phyloP scores from a whole-genome alignment of 2,113 vertebrate species.

The Anarhynchus alexandrinus region DNA sequence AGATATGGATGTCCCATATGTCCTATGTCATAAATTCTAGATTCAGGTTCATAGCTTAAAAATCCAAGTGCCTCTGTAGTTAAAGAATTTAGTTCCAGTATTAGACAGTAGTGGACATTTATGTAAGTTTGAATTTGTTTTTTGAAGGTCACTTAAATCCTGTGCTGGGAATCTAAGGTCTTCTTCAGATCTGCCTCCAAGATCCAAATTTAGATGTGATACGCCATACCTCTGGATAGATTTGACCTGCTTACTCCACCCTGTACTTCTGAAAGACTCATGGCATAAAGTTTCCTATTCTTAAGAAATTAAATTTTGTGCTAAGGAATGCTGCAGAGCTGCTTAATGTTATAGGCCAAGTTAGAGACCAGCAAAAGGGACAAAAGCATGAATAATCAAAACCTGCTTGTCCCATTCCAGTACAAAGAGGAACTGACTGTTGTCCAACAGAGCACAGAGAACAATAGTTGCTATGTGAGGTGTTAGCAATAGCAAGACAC shows the following conservation, averaged over 20 bases:
- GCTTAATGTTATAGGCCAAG: background rate
- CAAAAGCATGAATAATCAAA: background rate
- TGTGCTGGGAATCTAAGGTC: background rate
- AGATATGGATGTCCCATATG: rapidly evolving
- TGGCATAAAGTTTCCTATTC: background rate
- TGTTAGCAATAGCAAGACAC: background rate
- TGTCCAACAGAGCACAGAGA: background rate
- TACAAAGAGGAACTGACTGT: background rate
- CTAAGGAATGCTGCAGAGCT: background rate
- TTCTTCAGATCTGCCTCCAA: background rate
- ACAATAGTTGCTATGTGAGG: background rate
- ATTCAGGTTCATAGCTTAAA: background rate
- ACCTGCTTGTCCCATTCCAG: background rate
- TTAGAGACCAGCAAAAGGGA: background rate
- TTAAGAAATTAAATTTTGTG: background rate
- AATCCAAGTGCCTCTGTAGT: background rate
- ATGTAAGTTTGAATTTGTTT: background rate
- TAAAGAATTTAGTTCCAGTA: background rate
- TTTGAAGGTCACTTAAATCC: background rate
- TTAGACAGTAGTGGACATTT: background rate
- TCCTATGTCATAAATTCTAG: background rate
- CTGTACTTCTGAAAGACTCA: background rate
- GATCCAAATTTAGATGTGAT: background rate
- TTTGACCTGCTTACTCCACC: background rate
- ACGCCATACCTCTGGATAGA: background rate